These are phyloP conservation scores for Pyrocoelia pectoralis DNA, from an alignment of 2,888 invertebrate genomes.

Conservation along the genomic window DNA sequence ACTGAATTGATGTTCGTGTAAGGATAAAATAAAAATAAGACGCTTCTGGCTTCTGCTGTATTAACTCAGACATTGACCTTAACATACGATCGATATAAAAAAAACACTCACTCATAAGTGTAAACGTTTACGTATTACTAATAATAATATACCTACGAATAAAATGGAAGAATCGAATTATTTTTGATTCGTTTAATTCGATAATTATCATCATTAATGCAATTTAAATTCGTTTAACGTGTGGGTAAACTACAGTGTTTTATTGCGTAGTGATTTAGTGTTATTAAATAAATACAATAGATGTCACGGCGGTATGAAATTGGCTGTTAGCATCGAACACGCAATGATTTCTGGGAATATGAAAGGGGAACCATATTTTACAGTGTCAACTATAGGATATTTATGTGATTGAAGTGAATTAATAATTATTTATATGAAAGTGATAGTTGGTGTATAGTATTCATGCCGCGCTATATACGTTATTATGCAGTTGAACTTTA, in stretches of 20 bases:
- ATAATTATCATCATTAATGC: neutral
- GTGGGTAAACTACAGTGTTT: neutral
- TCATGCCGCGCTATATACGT: slow-evolving; percentile 35
- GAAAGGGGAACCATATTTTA: slow-evolving; percentile 67
- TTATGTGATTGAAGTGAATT: slow-evolving; percentile 58
- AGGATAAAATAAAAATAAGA: too few species aligned
- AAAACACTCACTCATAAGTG: neutral
- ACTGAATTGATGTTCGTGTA: too few species aligned
- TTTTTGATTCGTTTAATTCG: too few species aligned
- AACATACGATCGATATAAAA: slow-evolving; percentile 6
- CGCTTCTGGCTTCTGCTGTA: neutral
- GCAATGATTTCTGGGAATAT: slow-evolving; percentile 66
- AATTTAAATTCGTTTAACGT: neutral
- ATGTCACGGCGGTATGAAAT: slow-evolving; percentile 5
- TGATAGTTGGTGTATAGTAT: slow-evolving; percentile 44
- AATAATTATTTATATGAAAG: slow-evolving; percentile 52
- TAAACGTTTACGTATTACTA: too few species aligned
- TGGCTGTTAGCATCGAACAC: slow-evolving; percentile 37
- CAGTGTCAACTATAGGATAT: slow-evolving; percentile 58
- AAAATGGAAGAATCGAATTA: too few species aligned
- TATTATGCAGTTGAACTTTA: slow-evolving; percentile 22
- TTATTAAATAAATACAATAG: slow-evolving; percentile 8
- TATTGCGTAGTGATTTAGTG: neutral
- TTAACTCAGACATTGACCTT: slow-evolving; percentile 8
- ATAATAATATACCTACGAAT: too few species aligned